Evolutionary conservation across 2,797 vertebrate species (phyloP).

Genomic region (Chrysocyon brachyurus): DNA sequence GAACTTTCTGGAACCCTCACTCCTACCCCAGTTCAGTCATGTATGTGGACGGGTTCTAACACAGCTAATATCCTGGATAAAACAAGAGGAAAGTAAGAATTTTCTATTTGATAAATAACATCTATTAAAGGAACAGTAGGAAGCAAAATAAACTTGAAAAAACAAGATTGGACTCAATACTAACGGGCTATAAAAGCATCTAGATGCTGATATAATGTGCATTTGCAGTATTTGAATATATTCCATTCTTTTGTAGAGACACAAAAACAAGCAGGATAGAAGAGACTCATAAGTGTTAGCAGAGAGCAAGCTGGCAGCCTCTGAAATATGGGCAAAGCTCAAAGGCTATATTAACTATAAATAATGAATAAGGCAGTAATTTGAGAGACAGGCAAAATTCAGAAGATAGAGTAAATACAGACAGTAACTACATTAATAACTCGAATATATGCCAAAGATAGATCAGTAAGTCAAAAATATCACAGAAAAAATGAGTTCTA

Average conservation of each 20-base stretch:
- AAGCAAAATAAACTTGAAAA: conserved; percentile 61
- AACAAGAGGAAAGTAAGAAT: not conserved
- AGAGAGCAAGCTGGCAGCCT: not conserved
- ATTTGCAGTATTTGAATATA: conserved; percentile 1
- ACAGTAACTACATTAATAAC: not conserved
- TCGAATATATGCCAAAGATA: not conserved
- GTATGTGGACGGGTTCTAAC: not conserved
- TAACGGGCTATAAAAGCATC: not conserved
- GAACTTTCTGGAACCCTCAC: not conserved
- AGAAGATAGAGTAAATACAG: not conserved
- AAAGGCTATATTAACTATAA: not conserved
- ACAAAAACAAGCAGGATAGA: not conserved
- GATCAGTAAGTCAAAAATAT: not conserved
- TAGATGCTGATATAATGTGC: not conserved
- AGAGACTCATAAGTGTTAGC: not conserved
- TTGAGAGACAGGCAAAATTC: conserved; percentile 11
- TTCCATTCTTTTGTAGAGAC: not conserved
- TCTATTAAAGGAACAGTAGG: not conserved
- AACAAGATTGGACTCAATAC: not conserved
- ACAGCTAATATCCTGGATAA: not conserved
- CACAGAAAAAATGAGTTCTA: not conserved
- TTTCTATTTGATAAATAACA: conserved; percentile 3
- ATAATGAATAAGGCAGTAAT: not conserved
- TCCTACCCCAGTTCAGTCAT: not conserved
- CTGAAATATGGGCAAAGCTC: not conserved